Evolutionary conservation across 2,888 invertebrate species (phyloP).

Genomic region (Hecatera dysodea): DNA sequence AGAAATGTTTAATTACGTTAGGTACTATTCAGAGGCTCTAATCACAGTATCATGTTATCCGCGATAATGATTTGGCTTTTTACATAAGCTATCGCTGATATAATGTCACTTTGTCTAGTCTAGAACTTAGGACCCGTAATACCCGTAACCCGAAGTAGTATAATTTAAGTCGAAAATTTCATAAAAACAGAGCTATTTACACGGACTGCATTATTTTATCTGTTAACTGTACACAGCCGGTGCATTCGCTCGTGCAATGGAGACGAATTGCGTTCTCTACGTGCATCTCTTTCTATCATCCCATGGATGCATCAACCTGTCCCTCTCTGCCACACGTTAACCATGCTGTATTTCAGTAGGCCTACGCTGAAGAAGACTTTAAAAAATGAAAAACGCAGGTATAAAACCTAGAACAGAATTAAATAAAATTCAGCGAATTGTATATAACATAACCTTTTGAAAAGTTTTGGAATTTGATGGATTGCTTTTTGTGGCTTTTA

Average conservation of each 20-base stretch:
- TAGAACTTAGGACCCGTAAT: too few relatives aligned
- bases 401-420: slow-evolving; percentile 19
- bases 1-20: too few relatives aligned
- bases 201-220: slow-evolving; percentile 37
- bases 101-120: too few relatives aligned
- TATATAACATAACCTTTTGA: slow-evolving; percentile 7
- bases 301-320: slow-evolving; percentile 59
- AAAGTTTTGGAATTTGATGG: slow-evolving; percentile 26
- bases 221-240: slow-evolving; percentile 71
- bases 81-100: too few relatives aligned
- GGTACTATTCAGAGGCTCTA: too few relatives aligned
- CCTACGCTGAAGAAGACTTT: slow-evolving; percentile 58
- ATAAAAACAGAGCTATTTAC: slow-evolving; percentile 15
- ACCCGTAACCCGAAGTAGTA: too few relatives aligned
- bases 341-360: slow-evolving; percentile 62
- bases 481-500: slow-evolving; percentile 26
- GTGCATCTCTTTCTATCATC: slow-evolving; percentile 71
- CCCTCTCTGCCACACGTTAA: slow-evolving; percentile 66
- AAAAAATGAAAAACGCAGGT: slow-evolving; percentile 48
- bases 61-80: too few relatives aligned
- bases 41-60: too few relatives aligned
- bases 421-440: slow-evolving; percentile 34
- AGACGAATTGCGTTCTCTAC: slow-evolving; percentile 72
- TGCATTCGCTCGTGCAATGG: slow-evolving; percentile 84
- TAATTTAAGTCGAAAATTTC: neutral